Evolutionary conservation across 2,797 vertebrate genomes (phyloP).

Genomic region (Holocentrus rufus): DNA sequence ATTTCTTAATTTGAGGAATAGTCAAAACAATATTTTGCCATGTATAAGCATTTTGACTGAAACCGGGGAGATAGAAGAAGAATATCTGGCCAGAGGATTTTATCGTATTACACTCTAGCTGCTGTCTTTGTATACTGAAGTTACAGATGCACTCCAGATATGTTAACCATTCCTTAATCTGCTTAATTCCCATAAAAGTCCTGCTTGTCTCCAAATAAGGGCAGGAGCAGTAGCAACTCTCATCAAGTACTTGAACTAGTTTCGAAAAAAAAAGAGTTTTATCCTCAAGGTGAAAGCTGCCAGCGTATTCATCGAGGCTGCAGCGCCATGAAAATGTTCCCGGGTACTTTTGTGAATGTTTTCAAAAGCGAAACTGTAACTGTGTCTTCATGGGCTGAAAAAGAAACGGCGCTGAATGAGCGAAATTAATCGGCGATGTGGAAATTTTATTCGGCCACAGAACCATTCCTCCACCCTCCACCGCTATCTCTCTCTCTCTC

Average conservation of each 20-base stretch:
- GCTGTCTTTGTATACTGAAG: no score
- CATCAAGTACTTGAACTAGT: not conserved
- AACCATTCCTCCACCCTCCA: constrained; percentile 39
- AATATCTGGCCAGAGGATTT: constrained; percentile 50
- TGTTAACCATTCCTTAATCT: constrained; percentile 25
- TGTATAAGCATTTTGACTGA: constrained; percentile 22
- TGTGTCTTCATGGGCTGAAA: constrained; percentile 80
- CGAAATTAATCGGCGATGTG: constrained; percentile 79
- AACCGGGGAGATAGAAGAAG: constrained; percentile 32
- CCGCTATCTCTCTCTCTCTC: constrained; percentile 32
- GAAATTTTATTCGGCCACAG: constrained; percentile 50
- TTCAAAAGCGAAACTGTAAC: constrained; percentile 48
- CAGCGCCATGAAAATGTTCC: not conserved
- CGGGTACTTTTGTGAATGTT: constrained; percentile 21
- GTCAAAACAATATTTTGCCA: no score
- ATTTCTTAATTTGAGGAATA: constrained; percentile 31
- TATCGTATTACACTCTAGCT: constrained; percentile 13
- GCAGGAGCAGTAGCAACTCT: not conserved
- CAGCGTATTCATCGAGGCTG: not conserved
- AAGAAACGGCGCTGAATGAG: constrained; percentile 79
- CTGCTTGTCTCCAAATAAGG: not conserved
- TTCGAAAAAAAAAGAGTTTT: constrained; percentile 7
- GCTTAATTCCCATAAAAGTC: constrained; percentile 9
- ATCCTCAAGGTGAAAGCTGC: not conserved
- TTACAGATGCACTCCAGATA: constrained; percentile 3